Percentiles rank a stretch among this genome's conserved stretches.
phyloP scores from a whole-genome alignment of 1,140 invertebrate species.

The Cheumatopsyche charites region DNA sequence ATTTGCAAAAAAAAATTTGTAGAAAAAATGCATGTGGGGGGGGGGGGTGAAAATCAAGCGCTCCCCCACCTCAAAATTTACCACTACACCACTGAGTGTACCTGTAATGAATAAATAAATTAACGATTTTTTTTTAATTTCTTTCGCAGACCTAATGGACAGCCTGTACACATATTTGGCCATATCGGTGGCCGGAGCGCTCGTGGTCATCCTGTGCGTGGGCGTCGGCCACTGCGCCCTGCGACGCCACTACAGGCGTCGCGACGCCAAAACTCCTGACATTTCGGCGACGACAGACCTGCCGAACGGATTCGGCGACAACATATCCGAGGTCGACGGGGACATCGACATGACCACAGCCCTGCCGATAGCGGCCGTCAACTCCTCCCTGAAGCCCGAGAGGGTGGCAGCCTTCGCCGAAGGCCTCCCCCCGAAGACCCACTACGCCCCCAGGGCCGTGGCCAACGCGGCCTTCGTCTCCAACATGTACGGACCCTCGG shows the following conservation, averaged over 20 bases:
- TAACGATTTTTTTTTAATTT: not conserved
- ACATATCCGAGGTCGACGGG: constrained; percentile 62
- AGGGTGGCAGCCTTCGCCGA: constrained; percentile 56
- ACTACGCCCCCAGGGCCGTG: constrained; percentile 56
- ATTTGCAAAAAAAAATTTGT: too few species aligned
- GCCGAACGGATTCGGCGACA: constrained; percentile 61
- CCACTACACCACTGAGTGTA: too few species aligned
- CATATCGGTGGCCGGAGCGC: constrained; percentile 54
- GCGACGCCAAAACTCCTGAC: constrained; percentile 59
- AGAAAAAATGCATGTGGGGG: too few species aligned
- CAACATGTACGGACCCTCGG: constrained; percentile 62
- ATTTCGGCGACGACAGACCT: constrained; percentile 61
- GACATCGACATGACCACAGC: constrained; percentile 61
- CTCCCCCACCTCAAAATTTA: too few species aligned
- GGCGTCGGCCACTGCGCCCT: constrained; percentile 54
- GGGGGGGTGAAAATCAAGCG: too few species aligned
- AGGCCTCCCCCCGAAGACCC: constrained; percentile 55
- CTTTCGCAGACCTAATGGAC: constrained; percentile 42
- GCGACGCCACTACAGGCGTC: constrained; percentile 50
- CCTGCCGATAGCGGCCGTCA: constrained; percentile 57
- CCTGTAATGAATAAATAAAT: too few species aligned
- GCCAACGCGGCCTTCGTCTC: constrained; percentile 59
- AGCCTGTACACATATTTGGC: constrained; percentile 54
- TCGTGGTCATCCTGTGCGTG: constrained; percentile 52
- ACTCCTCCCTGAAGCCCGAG: constrained; percentile 56